Conservation (phyloP, 1,140 invertebrate species). For the Solen grandis region DNA sequence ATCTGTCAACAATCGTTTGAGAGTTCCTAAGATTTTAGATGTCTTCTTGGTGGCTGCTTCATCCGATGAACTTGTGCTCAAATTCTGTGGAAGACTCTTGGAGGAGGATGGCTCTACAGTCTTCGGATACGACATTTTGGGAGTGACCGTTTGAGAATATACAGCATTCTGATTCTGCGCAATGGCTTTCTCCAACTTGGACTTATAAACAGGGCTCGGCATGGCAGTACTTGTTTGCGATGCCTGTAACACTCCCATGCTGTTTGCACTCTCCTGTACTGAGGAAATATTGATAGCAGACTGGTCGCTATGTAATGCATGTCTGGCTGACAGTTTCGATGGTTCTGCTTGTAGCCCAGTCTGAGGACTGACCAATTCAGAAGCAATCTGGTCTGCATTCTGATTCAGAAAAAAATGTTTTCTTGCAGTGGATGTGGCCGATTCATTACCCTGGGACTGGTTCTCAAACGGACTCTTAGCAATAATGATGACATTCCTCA, state of each 20-base stretch:
- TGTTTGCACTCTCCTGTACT: neutral
- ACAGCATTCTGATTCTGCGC: slow-evolving; percentile 21
- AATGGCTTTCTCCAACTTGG: slow-evolving; percentile 49
- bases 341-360: neutral
- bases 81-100: too few relatives aligned
- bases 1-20: too few relatives aligned
- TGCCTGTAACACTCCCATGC: neutral
- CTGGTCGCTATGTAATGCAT: neutral
- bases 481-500: neutral
- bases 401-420: neutral
- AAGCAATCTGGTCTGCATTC: neutral
- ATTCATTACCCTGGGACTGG: neutral
- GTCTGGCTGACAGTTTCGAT: neutral
- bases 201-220: slow-evolving; percentile 48
- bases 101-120: too few relatives aligned
- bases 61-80: too few relatives aligned
- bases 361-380: neutral
- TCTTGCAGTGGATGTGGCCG: neutral
- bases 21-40: too few relatives aligned
- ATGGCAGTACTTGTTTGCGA: slow-evolving; percentile 10
- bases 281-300: neutral
- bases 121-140: too few relatives aligned
- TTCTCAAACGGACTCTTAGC: too few relatives aligned
- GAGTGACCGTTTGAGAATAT: neutral
- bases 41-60: too few relatives aligned